Evolutionary conservation across 2,888 invertebrate species (phyloP), one percentile per base, ranked within the genome.

Genomic region (Drosophila pegasa): DNA sequence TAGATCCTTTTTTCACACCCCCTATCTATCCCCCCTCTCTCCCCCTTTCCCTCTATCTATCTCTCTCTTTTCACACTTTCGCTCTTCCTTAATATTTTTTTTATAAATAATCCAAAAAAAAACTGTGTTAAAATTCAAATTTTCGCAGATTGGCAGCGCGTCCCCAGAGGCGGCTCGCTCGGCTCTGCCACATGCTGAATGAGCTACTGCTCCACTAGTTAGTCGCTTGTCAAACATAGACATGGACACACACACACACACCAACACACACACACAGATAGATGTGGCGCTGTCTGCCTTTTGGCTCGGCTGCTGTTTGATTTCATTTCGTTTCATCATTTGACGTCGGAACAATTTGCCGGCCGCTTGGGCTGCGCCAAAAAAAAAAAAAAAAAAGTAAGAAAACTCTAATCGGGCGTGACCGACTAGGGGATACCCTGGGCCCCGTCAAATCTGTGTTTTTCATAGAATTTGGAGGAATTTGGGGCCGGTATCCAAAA

Each of bases 311-410:
- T 56, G 50, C 88, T 87, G 76, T 84, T 84, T 84, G 83, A 84
- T 84, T 84, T 84, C 65, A 89, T 89, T 83, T 87, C 29, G 86
- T 88, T 82, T 86, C 83, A 84, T 84, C 88, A 84, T 85, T 84
- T 88, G 83, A 81, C 69, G 86, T 89, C 72, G 81, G 88, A 89
- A 87, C 83, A 87, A 85, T 89, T 89, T 83, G 89, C 82, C 82
- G 75, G 82, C 89, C 82, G 79, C 59, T 80, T 82, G 87, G 60
- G n/a, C 35, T 55, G 59, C 29, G 20, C 43, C 14, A 33, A 29
- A 1, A 10, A n/a, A n/a, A n/a, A n/a, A n/a, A n/a, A n/a, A n/a
- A n/a, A n/a, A n/a, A n/a, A n/a, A n/a, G n/a, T n/a, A n/a, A n/a
- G n/a, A n/a, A n/a, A n/a, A n/a, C n/a, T n/a, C n/a, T n/a, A n/a